Evolutionary conservation across 2,797 vertebrate genomes (phyloP), one percentile per base, ranked within the genome.

Genomic region (Cynopterus sphinx): DNA sequence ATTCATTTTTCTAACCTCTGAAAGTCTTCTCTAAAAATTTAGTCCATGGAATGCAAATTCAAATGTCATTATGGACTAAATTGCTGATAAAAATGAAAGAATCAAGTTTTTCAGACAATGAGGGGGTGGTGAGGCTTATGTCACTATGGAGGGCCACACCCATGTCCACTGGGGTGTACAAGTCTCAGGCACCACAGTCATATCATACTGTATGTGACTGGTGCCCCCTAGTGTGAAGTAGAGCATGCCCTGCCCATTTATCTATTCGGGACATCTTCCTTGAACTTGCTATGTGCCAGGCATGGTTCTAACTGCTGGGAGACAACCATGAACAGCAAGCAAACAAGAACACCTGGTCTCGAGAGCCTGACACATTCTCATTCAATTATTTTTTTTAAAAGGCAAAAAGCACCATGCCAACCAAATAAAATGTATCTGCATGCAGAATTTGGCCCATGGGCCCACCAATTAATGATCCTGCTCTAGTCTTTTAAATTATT

Each of bases 221-320:
- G 96, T 36, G 89, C 95, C 96, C 96, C 87, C 95, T 93, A 91
- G 95, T 91, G 95, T 93, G 68, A 53, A 95, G 63, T 43, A 36
- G 4, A 41, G 65, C 28, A 7, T 81, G 55, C 59, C 71, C 59
- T 33, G 21, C 39, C 82, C 43, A 19, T 43, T 85, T 51, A 67
- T 90, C 95, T 59, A 28, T 94, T 93, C 75, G 71, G 51, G 49
- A n/a, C 22, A 17, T 59, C 79, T 31, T 84, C 33, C 59, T 12
- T 59, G 83, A 94, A 51, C 51, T 81, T 49, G 71, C 43, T 16
- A 9, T 22, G 19, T 41, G 43, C 77, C 61, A 63, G 51, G 9
- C 59, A 33, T 26, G 74, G 51, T 55, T 83, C 51, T 51, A 39
- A 82, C 67, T 46, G 73, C 59, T 57, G 19, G 21, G 65, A 79